These are phyloP conservation scores for Leptura quadrifasciata DNA, from an alignment of 2,888 invertebrate genomes.

Conservation along the genomic window DNA sequence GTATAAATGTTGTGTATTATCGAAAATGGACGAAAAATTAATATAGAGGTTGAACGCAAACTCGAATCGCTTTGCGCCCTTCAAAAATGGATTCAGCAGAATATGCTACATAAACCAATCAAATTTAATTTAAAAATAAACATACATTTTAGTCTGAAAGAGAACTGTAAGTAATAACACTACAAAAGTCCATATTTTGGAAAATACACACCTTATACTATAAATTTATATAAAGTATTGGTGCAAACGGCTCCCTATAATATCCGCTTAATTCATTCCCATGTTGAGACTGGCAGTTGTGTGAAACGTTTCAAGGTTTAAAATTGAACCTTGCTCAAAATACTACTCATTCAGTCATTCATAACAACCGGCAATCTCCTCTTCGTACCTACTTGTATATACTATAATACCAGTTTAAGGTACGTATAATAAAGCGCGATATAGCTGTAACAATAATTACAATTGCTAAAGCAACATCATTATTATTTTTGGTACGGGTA, in stretches of 20 bases:
- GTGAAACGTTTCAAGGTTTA: slow-evolving; percentile 52
- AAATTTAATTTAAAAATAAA: too few species aligned
- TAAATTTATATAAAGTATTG: slow-evolving; percentile 4
- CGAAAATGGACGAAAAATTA: too few species aligned
- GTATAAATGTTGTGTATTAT: too few species aligned
- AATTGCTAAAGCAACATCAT: neutral
- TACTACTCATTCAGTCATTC: slow-evolving; percentile 54
- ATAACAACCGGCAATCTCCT: slow-evolving; percentile 42
- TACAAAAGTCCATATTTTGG: too few species aligned
- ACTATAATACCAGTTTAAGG: slow-evolving; percentile 12
- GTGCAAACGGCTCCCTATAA: slow-evolving; percentile 47
- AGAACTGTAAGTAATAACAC: too few species aligned
- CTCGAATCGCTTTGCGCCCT: too few species aligned
- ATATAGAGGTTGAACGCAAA: too few species aligned
- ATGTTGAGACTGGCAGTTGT: slow-evolving; percentile 43
- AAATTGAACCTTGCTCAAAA: slow-evolving; percentile 42
- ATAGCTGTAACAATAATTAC: neutral
- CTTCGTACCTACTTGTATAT: slow-evolving; percentile 11
- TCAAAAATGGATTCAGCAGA: too few species aligned
- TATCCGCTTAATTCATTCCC: slow-evolving; percentile 42
- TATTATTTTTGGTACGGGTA: neutral
- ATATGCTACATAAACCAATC: too few species aligned
- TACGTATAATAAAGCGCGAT: neutral
- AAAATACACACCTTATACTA: too few species aligned
- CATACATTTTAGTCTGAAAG: too few species aligned